phyloP scores from a whole-genome alignment of 92 coral and sea anemone species.

The Meandrina meandrites region DNA sequence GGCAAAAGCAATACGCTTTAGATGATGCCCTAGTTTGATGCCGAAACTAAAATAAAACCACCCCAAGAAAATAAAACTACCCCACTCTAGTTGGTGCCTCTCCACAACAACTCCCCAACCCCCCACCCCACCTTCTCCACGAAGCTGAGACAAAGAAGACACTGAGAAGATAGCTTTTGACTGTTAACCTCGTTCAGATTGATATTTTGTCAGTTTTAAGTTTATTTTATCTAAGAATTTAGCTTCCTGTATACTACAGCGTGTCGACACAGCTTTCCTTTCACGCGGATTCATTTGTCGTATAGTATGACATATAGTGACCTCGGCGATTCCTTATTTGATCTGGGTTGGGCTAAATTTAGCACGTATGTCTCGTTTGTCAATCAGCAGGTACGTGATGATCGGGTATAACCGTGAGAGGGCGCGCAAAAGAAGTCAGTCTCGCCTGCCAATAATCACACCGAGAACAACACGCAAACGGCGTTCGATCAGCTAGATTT shows the following conservation, averaged over 20 bases:
- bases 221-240: not conserved
- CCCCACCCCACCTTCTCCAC: not conserved
- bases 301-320: not conserved
- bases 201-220: not conserved
- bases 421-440: conserved; percentile 1
- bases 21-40: too few relatives aligned
- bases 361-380: not conserved
- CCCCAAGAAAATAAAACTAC: not conserved
- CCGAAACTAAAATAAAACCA: not conserved
- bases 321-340: conserved; percentile 31
- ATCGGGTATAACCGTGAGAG: not conserved
- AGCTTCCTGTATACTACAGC: too few relatives aligned
- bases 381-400: not conserved
- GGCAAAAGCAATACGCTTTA: not conserved
- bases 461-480: not conserved
- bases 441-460: not conserved
- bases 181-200: not conserved
- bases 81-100: not conserved
- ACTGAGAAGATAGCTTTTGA: not conserved
- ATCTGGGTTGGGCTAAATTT: conserved; percentile 15
- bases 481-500: not conserved
- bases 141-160: not conserved
- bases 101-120: not conserved
- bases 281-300: not conserved
- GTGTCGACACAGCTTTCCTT: not conserved